phyloP scores from a whole-genome alignment of 2,888 invertebrate species.

The Euproctis similis region DNA sequence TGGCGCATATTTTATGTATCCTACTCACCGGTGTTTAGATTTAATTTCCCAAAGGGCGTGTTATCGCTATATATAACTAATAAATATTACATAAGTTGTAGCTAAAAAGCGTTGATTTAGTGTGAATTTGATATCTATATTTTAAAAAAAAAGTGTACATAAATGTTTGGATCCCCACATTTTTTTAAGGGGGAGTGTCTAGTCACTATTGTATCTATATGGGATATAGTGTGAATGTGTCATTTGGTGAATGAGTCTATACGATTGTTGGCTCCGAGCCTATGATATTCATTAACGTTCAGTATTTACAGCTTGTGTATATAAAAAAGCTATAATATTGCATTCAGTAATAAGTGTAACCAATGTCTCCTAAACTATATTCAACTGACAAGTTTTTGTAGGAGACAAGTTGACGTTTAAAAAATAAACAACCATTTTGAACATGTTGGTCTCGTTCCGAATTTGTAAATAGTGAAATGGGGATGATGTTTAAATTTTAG shows the following conservation, averaged over 20 bases:
- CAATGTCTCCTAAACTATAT: constrained; percentile 14
- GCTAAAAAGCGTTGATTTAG: constrained; percentile 50
- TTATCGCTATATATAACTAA: constrained; percentile 35
- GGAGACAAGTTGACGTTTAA: constrained; percentile 13
- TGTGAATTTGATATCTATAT: constrained; percentile 58
- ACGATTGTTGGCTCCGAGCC: constrained; percentile 39
- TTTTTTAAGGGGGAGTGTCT: constrained; percentile 47
- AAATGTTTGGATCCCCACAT: constrained; percentile 35
- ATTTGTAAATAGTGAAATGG: constrained; percentile 39
- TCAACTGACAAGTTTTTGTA: no score
- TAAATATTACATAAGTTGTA: constrained; percentile 31
- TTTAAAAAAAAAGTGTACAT: constrained; percentile 60
- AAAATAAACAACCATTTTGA: constrained; percentile 9
- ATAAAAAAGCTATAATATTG: constrained; percentile 30
- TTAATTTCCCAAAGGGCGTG: constrained; percentile 39
- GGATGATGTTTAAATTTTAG: constrained; percentile 39
- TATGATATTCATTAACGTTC: constrained; percentile 26
- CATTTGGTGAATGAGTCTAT: constrained; percentile 7
- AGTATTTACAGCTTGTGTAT: constrained; percentile 57
- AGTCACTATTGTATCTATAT: constrained; percentile 61
- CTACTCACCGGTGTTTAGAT: constrained; percentile 29
- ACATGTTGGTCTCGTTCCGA: constrained; percentile 29
- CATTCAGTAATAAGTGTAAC: constrained; percentile 14
- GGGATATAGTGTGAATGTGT: constrained; percentile 22
- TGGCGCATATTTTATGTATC: no score